phyloP scores from a whole-genome alignment of 2,888 invertebrate genomes.

The Pyrgus malvae region DNA sequence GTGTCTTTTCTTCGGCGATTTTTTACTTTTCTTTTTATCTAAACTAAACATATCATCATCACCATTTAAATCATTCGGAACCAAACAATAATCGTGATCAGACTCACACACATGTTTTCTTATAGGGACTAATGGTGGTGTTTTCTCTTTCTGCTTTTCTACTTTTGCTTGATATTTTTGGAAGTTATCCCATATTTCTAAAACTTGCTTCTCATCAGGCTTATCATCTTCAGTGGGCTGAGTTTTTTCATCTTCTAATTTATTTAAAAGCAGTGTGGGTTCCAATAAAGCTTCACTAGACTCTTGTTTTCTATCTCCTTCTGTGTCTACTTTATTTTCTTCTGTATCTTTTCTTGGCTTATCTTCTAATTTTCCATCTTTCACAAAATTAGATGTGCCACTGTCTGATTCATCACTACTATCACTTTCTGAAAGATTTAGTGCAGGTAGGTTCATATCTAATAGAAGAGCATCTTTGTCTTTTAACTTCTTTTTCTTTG shows the following conservation, averaged over 20 bases:
- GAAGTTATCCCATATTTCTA: slow-evolving; percentile 90
- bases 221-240: slow-evolving; percentile 66
- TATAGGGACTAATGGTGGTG: slow-evolving; percentile 70
- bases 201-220: slow-evolving; percentile 82
- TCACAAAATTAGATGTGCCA: slow-evolving; percentile 48
- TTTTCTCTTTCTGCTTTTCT: slow-evolving; percentile 78
- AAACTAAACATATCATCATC: slow-evolving; percentile 65
- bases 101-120: slow-evolving; percentile 83
- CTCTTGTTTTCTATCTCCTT: slow-evolving; percentile 36
- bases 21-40: slow-evolving; percentile 75
- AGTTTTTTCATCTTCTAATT: slow-evolving; percentile 48
- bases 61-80: slow-evolving; percentile 70
- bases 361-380: slow-evolving; percentile 44
- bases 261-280: slow-evolving; percentile 28
- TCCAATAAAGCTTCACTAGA: slow-evolving; percentile 31
- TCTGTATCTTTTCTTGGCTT: slow-evolving; percentile 41
- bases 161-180: slow-evolving; percentile 87
- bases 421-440: slow-evolving; percentile 93
- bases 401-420: slow-evolving; percentile 86
- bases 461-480: slow-evolving; percentile 73
- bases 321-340: slow-evolving; percentile 39
- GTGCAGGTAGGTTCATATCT: slow-evolving; percentile 86
- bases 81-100: slow-evolving; percentile 90
- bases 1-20: slow-evolving; percentile 73
- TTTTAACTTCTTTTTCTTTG: slow-evolving; percentile 71